A percentile compares a stretch with the other conserved stretches of the same genome.
phyloP scores from a whole-genome alignment of 2,888 invertebrate species.

The Tipula helvola region DNA sequence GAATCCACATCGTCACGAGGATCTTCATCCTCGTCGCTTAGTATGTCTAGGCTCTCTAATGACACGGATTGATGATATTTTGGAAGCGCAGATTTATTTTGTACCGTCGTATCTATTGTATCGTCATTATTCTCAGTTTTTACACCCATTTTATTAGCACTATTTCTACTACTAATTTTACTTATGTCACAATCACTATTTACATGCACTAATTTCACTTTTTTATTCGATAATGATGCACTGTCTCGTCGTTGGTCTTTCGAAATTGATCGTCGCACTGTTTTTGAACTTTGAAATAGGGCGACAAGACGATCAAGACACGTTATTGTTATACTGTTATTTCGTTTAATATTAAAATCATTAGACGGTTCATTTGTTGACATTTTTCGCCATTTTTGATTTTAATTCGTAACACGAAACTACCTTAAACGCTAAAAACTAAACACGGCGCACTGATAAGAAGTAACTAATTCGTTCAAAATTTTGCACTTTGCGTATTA shows the following conservation, averaged over 20 bases:
- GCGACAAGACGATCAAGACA: background rate
- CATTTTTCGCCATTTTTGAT: background rate
- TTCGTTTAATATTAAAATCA: background rate
- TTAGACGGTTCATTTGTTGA: background rate
- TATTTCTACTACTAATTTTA: background rate
- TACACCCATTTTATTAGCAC: background rate
- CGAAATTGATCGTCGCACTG: slow-evolving; percentile 17
- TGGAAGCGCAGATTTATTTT: background rate
- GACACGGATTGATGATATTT: background rate
- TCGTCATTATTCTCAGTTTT: background rate
- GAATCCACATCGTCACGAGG: slow-evolving; percentile 34
- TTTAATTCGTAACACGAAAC: background rate
- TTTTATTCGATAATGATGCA: background rate
- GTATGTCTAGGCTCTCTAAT: background rate
- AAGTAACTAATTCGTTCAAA: background rate
- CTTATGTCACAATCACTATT: background rate
- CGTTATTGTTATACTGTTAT: background rate
- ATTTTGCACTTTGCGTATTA: background rate
- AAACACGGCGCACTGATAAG: background rate
- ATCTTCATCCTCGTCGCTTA: slow-evolving; percentile 18
- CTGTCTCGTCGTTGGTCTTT: background rate
- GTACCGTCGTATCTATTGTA: background rate
- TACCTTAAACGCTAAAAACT: background rate
- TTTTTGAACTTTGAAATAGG: background rate
- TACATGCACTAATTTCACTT: background rate